Base-by-base conservation (phyloP, 2,113 vertebrate genomes). In the Grantiella picta region DNA sequence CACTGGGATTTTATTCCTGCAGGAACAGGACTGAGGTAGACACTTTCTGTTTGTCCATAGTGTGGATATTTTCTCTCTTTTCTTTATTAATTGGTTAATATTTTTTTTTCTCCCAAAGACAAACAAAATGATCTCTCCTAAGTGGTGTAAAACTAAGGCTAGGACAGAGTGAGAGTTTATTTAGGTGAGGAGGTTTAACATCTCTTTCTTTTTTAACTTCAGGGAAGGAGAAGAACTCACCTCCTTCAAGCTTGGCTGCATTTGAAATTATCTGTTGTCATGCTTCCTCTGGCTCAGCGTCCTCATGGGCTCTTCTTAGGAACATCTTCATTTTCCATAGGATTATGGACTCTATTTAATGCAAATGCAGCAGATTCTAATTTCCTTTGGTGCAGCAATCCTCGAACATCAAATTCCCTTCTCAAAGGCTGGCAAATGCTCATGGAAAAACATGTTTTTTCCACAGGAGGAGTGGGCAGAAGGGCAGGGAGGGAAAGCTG, bases 221-320 rank as follows among this genome's bases (percentile, higher is more conserved):
- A 71, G 59, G 60, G 73, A 35, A 91, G 60, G 52, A 75, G 31
- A 40, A 66, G 72, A 77, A 40, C 50, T 77, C 42, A 65, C 42
- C 64, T 92, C 44, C 87, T 73, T 86, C 91, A 78, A 63, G 92
- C 77, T 64, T 75, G 83, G 49, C 64, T 96, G 77, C 24, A 56
- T 78, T n/a, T 64, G 64, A 68, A 95, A 92, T 94, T 66, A 89
- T 89, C 80, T 53, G 1, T 84, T 84, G 65, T n/a, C 92, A 42
- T 76, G 80, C 56, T 94, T 84, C 77, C 92, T 84, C 36, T 68
- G 85, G 83, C 76, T 94, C 82, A 90, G 95, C 89, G 53, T 86
- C 95, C 92, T 92, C 91, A 8, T 17, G 80, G 91, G 80, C 36
- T 92, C 72, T 11, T 81, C 92, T 22, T 27, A 47, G 56, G 9